Evolutionary conservation across 2,888 invertebrate genomes (phyloP), one percentile per base, ranked within the genome.

Genomic region (Hymenopus coronatus): DNA sequence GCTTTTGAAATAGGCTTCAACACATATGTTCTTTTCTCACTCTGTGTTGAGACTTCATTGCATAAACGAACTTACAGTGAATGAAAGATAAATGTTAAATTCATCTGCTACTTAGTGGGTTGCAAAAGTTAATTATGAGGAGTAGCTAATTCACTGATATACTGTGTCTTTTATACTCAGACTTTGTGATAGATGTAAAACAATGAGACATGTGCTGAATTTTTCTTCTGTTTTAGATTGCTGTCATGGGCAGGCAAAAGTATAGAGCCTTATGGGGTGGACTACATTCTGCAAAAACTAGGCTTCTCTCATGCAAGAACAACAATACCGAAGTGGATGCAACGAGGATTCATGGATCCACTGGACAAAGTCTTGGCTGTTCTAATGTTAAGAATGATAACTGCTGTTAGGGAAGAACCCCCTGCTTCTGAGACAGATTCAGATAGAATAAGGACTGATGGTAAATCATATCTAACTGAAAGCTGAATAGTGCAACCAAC

Each of bases 291-390:
- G 88, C 98, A 99, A 94, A 99, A 99, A 94, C 95, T 99, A 83
- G 99, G 99, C 85, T 99, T 99, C 93, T 97, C 98, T 90, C 99
- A 99, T 94, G 99, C 99, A 20, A 95, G 99, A 91, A 98, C 98
- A 91, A 99, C 99, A 89, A 99, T 99, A 92, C 99, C 99, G 89
- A 99, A 99, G 94, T 99, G 99, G 98, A 96, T 99, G 94, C 99
- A 99, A 94, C 95, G 99, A 89, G 99, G 99, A 25, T 97, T 99
- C 92, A 98, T 99, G 96, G 99, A 99, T 94, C 99, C 99, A 0
- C 94, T 99, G 88, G 99, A 99, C 94, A 98, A 98, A 93, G 95
- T 99, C 89, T 95, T 98, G 90, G 97, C 98, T 20, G 94, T 97
- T 25, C 95, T 97, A 91, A 96, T 97, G 93, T 94, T 96, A 91